Conservation (phyloP, 2,113 vertebrate genomes). For the Neolamprologus ventralis region DNA sequence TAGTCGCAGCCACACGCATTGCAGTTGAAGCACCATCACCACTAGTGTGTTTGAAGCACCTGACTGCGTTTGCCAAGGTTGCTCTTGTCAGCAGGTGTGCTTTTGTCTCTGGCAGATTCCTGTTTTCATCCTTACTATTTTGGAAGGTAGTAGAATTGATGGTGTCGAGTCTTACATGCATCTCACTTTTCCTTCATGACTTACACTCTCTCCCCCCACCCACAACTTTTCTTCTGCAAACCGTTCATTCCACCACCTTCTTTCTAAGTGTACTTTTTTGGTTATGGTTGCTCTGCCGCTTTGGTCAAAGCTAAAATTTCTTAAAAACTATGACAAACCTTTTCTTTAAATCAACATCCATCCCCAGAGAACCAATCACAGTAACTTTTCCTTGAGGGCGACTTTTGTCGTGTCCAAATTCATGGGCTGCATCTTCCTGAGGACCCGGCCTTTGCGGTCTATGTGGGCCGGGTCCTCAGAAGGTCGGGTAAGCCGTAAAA, state of each 20-base stretch:
- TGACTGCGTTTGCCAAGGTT: neutral
- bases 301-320: neutral
- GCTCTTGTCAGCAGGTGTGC: neutral
- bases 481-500: fast-evolving
- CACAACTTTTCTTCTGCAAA: neutral
- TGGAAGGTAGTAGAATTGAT: neutral
- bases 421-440: neutral
- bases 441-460: fast-evolving
- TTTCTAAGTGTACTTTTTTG: neutral
- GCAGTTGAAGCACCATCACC: neutral
- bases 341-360: neutral
- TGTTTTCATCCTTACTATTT: conserved; percentile 2
- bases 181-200: neutral
- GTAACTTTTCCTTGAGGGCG: neutral
- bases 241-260: neutral
- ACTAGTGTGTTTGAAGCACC: neutral
- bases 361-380: too few relatives aligned
- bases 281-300: neutral
- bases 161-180: neutral
- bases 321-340: neutral
- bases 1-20: neutral
- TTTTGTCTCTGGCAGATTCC: neutral
- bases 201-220: neutral
- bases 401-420: neutral
- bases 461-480: neutral